phyloP scores from a whole-genome alignment of 2,113 vertebrate genomes.

The Chionomys nivalis region DNA sequence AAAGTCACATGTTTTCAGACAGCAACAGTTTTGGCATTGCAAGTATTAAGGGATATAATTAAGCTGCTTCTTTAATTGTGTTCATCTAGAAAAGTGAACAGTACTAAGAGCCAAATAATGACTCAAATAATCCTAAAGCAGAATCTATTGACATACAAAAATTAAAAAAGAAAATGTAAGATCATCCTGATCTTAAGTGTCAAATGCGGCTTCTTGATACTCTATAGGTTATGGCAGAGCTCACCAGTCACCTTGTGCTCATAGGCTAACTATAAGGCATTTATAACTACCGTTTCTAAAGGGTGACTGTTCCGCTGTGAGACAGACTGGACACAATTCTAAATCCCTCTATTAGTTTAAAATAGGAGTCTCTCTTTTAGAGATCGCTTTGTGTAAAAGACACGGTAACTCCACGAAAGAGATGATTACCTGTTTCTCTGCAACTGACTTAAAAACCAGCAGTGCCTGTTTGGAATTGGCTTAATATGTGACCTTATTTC shows the following conservation, averaged over 20 bases:
- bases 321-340: background rate
- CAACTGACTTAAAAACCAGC: background rate
- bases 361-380: background rate
- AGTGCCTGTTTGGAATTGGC: background rate
- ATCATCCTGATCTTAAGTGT: background rate
- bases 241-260: too few species aligned
- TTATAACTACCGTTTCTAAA: background rate
- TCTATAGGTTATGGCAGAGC: background rate
- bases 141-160: background rate
- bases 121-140: background rate
- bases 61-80: background rate
- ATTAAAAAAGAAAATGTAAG: too few species aligned
- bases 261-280: background rate
- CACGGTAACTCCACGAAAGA: background rate
- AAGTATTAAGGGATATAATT: background rate
- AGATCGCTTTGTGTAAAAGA: background rate
- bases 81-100: background rate
- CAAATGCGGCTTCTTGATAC: background rate
- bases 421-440: background rate
- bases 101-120: background rate
- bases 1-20: background rate
- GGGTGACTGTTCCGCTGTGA: background rate
- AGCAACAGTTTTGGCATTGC: background rate
- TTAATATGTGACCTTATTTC: background rate
- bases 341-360: background rate